phyloP scores from a whole-genome alignment of 2,113 vertebrate species.

The Nerophis ophidion region DNA sequence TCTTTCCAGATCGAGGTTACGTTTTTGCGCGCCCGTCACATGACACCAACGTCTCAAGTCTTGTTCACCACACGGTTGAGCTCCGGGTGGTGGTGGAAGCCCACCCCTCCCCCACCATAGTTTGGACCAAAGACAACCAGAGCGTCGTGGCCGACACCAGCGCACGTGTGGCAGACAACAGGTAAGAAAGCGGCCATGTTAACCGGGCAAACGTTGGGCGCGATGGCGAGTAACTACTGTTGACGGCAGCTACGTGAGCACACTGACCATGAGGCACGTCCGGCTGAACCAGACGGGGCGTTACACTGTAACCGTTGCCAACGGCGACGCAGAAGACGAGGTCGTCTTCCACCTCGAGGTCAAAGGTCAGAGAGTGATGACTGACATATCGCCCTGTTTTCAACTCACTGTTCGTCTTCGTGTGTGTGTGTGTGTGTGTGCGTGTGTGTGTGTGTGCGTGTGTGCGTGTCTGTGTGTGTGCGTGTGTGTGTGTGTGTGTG shows the following conservation, averaged over 20 bases:
- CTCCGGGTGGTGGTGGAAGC: constrained; percentile 40
- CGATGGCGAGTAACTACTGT: neutral
- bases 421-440: constrained; percentile 1
- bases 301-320: constrained; percentile 76
- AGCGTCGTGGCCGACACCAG: constrained; percentile 29
- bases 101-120: constrained; percentile 34
- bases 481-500: constrained; percentile 17
- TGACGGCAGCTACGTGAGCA: constrained; percentile 76
- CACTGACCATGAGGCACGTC: constrained; percentile 79
- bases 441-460: constrained; percentile 19
- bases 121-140: constrained; percentile 47
- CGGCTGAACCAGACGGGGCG: constrained; percentile 82
- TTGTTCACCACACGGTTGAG: constrained; percentile 36
- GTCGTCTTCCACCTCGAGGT: constrained; percentile 82
- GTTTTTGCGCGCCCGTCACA: constrained; percentile 30
- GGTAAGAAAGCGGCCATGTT: constrained; percentile 7
- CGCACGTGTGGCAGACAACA: constrained; percentile 32
- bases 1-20: constrained; percentile 47
- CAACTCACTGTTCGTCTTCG: neutral
- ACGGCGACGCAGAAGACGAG: constrained; percentile 74
- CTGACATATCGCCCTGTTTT: neutral
- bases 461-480: no score
- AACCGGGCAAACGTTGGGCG: no score
- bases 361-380: constrained; percentile 54
- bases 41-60: constrained; percentile 27